Percentiles rank a stretch among this genome's conserved stretches.
phyloP scores from a whole-genome alignment of 2,888 invertebrate genomes.

The Trachelus stipa region DNA sequence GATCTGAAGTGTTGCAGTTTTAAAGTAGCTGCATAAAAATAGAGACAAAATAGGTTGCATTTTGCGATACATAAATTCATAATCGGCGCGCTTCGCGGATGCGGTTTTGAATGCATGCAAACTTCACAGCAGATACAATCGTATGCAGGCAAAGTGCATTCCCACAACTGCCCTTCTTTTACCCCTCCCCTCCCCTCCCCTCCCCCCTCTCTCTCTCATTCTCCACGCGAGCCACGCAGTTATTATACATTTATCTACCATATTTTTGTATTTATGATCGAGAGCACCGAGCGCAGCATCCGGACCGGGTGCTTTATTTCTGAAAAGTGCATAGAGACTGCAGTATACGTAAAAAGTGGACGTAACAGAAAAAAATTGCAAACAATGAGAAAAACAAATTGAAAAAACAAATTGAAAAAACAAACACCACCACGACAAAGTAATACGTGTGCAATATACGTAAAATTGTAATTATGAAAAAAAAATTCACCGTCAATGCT shows the following conservation, averaged over 20 bases:
- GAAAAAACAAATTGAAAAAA: no score
- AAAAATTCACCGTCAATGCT: not conserved
- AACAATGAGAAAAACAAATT: not conserved
- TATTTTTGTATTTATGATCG: slow-evolving; percentile 8
- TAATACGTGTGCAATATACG: not conserved
- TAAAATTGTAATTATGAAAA: no score
- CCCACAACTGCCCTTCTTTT: not conserved
- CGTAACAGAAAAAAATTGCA: not conserved
- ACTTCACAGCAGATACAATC: not conserved
- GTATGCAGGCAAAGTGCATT: not conserved
- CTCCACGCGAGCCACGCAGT: not conserved
- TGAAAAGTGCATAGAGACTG: not conserved
- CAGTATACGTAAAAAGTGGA: not conserved
- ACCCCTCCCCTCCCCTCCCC: no score
- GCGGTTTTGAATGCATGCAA: not conserved
- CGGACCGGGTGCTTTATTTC: not conserved
- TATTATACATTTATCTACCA: not conserved
- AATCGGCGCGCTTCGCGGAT: not conserved
- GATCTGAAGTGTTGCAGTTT: not conserved
- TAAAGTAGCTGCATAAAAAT: not conserved
- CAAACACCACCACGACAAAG: not conserved
- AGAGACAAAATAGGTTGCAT: not conserved
- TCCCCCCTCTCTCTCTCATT: not conserved
- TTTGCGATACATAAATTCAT: not conserved
- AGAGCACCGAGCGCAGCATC: not conserved